phyloP scores from a whole-genome alignment of 2,797 vertebrate genomes.

The Premnoplex brunnescens region DNA sequence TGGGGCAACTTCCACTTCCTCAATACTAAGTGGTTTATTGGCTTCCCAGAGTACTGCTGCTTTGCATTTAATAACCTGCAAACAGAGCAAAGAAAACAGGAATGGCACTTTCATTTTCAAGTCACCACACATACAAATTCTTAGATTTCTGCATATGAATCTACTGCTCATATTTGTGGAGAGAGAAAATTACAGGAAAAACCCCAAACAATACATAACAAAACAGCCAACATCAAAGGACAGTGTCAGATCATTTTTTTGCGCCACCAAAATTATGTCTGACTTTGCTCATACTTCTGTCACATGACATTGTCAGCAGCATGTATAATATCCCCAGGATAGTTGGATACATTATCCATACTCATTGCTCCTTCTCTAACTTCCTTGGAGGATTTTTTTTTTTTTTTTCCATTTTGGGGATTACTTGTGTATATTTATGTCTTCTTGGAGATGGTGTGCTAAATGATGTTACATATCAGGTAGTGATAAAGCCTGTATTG shows the following conservation, averaged over 20 bases:
- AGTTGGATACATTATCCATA: neutral
- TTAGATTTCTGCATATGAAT: neutral
- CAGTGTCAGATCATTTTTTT: neutral
- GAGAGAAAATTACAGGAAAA: neutral
- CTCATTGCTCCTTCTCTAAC: neutral
- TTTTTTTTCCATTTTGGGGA: neutral
- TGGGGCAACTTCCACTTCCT: constrained; percentile 89
- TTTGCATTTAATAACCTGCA: constrained; percentile 90
- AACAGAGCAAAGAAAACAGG: neutral
- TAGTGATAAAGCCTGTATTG: neutral
- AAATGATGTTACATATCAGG: neutral
- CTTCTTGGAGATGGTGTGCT: neutral
- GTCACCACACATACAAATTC: neutral
- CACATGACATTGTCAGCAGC: neutral
- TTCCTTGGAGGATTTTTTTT: neutral
- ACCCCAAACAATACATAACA: fast-evolving
- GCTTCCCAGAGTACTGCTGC: constrained; percentile 88
- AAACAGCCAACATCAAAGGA: neutral
- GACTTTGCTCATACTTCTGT: neutral
- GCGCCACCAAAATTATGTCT: neutral
- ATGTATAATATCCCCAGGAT: neutral
- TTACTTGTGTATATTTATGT: neutral
- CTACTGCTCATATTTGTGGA: neutral
- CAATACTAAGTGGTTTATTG: constrained; percentile 85
- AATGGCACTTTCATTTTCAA: neutral